phyloP scores from a whole-genome alignment of 2,888 invertebrate species.

The Pasiphila rectangulata region DNA sequence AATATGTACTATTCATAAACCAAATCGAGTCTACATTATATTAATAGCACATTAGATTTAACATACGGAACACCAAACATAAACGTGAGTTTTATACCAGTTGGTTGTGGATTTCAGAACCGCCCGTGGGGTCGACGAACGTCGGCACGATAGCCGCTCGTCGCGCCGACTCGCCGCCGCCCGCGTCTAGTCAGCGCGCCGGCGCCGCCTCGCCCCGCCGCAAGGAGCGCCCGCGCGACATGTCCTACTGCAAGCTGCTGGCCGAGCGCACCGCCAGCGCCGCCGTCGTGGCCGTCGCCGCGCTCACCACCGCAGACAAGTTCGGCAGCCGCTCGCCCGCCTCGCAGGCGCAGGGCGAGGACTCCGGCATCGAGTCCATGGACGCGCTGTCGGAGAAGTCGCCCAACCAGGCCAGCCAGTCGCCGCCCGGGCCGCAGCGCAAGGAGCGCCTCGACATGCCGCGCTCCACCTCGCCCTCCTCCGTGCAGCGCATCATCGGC shows the following conservation, averaged over 20 bases:
- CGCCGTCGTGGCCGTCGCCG: conserved; percentile 40
- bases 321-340: conserved; percentile 71
- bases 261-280: conserved; percentile 58
- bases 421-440: conserved; percentile 78
- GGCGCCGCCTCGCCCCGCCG: conserved; percentile 59
- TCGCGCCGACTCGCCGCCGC: conserved; percentile 59
- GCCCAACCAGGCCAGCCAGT: conserved; percentile 89
- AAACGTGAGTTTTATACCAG: conserved; percentile 28
- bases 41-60: too few relatives aligned
- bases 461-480: conserved; percentile 64
- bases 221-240: conserved; percentile 72
- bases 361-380: conserved; percentile 96
- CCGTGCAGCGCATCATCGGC: conserved; percentile 73
- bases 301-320: conserved; percentile 45
- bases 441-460: conserved; percentile 72
- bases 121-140: conserved; percentile 84
- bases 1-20: too few relatives aligned
- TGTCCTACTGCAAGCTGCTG: conserved; percentile 79
- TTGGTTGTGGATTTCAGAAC: conserved; percentile 50
- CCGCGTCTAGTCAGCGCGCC: conserved; percentile 41
- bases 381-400: conserved; percentile 95
- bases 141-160: conserved; percentile 81
- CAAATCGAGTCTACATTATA: too few relatives aligned
- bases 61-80: neutral
- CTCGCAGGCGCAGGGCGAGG: conserved; percentile 86